phyloP scores from a whole-genome alignment of 2,888 invertebrate species.

The Melanostoma mellinum region DNA sequence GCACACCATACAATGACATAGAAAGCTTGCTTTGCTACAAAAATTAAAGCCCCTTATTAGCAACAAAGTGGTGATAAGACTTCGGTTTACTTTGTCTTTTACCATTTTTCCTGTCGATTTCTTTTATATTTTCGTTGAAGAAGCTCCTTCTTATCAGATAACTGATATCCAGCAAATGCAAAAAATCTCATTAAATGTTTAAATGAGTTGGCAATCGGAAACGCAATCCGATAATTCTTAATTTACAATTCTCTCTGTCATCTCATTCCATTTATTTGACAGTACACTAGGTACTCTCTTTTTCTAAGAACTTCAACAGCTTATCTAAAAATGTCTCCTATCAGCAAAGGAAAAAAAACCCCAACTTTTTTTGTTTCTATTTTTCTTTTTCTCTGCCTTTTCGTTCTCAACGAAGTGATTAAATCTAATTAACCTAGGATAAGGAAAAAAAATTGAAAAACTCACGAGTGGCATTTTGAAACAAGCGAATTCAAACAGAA shows the following conservation, averaged over 20 bases:
- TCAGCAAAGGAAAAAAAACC: constrained; percentile 15
- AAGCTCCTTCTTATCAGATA: no score
- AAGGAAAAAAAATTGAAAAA: constrained; percentile 59
- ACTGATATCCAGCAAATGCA: no score
- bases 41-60: no score
- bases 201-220: no score
- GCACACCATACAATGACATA: no score
- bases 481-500: constrained; percentile 34
- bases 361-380: constrained; percentile 13
- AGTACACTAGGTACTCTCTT: not conserved
- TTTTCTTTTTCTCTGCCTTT: not conserved
- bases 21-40: no score
- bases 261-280: constrained; percentile 3
- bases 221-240: constrained; percentile 19
- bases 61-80: no score
- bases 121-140: no score
- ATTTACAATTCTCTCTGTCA: not conserved
- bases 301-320: not conserved
- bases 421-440: constrained; percentile 70
- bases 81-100: no score
- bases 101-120: no score
- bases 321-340: constrained; percentile 13
- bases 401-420: constrained; percentile 52
- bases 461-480: constrained; percentile 24
- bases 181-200: no score